These are phyloP conservation scores for Drosophila virilis DNA, from an alignment of 1,140 invertebrate genomes.

Conservation along the genomic window DNA sequence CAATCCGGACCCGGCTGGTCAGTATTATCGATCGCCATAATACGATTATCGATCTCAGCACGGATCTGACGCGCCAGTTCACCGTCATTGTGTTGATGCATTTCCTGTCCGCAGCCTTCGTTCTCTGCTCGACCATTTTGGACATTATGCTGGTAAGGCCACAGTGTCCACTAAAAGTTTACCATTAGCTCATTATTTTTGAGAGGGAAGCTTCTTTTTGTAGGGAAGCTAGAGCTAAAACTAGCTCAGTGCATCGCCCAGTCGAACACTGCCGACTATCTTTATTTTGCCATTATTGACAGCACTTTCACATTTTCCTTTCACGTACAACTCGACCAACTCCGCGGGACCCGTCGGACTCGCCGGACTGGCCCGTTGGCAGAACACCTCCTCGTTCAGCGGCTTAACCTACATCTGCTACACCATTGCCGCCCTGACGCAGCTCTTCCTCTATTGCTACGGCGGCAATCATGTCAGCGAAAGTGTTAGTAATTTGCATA, in stretches of 20 bases:
- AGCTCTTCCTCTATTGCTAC: constrained; percentile 76
- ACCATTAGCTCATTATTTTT: no score
- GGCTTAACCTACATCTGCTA: constrained; percentile 80
- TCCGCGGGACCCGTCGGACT: neutral
- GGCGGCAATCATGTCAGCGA: constrained; percentile 78
- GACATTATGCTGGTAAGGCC: constrained; percentile 78
- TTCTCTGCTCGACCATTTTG: constrained; percentile 77
- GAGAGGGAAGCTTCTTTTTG: no score
- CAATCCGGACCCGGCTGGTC: constrained; percentile 43
- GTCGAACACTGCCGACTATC: no score
- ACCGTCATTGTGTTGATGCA: constrained; percentile 81
- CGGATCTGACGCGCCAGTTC: constrained; percentile 70
- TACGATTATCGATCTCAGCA: constrained; percentile 80
- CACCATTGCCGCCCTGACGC: constrained; percentile 70
- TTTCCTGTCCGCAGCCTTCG: constrained; percentile 78
- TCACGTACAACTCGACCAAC: constrained; percentile 1
- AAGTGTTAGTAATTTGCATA: constrained; percentile 64
- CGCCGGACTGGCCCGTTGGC: neutral
- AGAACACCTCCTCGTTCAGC: constrained; percentile 78
- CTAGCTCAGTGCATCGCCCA: no score
- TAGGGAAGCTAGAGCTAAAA: no score
- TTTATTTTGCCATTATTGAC: neutral
- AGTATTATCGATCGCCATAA: constrained; percentile 71
- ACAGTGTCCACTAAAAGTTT: constrained; percentile 40
- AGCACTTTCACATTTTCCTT: constrained; percentile 33